Base-by-base conservation (phyloP, 2,888 invertebrate species). In the Deilephila elpenor region DNA sequence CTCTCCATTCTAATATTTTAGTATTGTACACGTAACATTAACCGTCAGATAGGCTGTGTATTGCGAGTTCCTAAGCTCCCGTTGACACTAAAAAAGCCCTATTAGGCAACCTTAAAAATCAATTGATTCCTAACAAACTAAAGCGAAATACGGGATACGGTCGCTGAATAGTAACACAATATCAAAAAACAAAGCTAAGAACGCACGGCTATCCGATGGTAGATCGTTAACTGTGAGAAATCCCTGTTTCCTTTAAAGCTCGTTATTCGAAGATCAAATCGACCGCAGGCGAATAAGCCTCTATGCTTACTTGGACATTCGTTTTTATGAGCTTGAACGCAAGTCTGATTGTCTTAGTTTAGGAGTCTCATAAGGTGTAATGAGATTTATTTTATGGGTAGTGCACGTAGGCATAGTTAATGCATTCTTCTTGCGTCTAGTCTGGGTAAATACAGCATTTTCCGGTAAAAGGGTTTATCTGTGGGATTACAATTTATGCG, bases 221-320 rank as follows among this genome's bases (percentile, higher is more conserved):
- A 67, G 67, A 67, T 67, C 67, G 67, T 67, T 67, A 67, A 44
- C 51, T 51, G 56, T 56, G 67, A 67, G 67, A 67, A 67, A 51
- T 67, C 67, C 67, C 25, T 67, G 67, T 67, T 67, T 67, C 67
- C 67, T 67, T 25, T 25, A 67, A 67, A 51, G 67, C 67, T 67
- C 20, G 67, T 67, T 67, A 67, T 67, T 67, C 44, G 14, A n/a
- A 62, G 64, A 67, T 67, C 64, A 44, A 17, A 51, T 37, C 64
- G 37, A n/a, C 62, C 62, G 62, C 56, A 1, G 56, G 56, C 56
- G 56, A 56, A n/a, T n/a, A 56, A 67, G 67, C 51, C 44, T 67
- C 5, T 44, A 44, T 44, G 51, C 51, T 67, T 51, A 67, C 67
- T 67, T 51, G 67, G 44, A 67, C 67, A 67, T 67, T 51, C 17